A percentile compares a stretch with the other conserved stretches of the same genome.
Evolutionary conservation across 2,797 vertebrate genomes (phyloP).

Genomic region (Phataginus tricuspis): DNA sequence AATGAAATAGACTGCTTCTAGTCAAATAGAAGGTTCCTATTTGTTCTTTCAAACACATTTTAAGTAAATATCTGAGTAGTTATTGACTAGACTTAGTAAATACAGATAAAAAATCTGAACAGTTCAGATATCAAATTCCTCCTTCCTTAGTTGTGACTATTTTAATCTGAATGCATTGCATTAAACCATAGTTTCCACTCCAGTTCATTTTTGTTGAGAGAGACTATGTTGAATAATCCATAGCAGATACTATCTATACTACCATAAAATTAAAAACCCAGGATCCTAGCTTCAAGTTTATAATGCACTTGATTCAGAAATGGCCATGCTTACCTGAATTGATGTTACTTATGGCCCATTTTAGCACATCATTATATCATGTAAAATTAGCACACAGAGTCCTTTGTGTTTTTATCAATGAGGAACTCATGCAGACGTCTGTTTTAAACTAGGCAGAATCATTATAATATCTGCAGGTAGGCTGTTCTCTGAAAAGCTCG

Average conservation of each 20-base stretch:
- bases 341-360: not conserved
- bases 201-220: not conserved
- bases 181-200: not conserved
- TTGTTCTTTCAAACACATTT: not conserved
- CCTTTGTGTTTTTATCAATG: not conserved
- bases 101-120: not conserved
- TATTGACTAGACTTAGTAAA: not conserved
- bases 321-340: not conserved
- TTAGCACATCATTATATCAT: not conserved
- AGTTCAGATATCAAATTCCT: not conserved
- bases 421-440: not conserved
- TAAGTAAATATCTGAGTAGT: not conserved
- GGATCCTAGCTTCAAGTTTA: not conserved
- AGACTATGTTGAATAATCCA: not conserved
- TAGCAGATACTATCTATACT: not conserved
- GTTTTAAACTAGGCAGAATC: not conserved
- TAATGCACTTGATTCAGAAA: not conserved
- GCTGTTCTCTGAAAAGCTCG: conserved; percentile 40
- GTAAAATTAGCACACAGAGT: not conserved
- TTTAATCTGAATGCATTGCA: not conserved
- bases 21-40: not conserved
- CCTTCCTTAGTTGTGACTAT: not conserved
- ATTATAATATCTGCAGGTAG: not conserved
- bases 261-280: not conserved
- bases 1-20: not conserved